Conservation (phyloP, 2,888 invertebrate genomes). For the Anagyrus pseudococci region DNA sequence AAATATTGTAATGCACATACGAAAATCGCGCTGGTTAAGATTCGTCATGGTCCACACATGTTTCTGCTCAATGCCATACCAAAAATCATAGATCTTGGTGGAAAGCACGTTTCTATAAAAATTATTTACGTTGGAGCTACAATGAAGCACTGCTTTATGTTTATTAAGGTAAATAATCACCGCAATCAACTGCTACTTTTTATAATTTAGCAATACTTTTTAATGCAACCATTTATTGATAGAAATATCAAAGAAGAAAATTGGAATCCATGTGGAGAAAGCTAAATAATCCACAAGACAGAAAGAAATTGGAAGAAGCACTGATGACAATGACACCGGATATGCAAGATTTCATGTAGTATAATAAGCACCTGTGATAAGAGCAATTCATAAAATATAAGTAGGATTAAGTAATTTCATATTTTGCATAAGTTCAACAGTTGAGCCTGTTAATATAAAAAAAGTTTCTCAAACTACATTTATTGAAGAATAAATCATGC, state of each 20-base stretch:
- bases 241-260: slow-evolving; percentile 72
- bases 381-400: too few relatives aligned
- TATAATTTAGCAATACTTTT: not conserved
- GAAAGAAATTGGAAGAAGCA: slow-evolving; percentile 64
- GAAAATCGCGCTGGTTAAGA: slow-evolving; percentile 75
- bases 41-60: slow-evolving; percentile 77
- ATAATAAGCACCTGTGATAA: too few relatives aligned
- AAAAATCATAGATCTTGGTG: slow-evolving; percentile 72
- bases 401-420: too few relatives aligned
- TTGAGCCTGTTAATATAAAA: too few relatives aligned
- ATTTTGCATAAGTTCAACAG: too few relatives aligned
- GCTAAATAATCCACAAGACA: slow-evolving; percentile 70
- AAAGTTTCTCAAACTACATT: too few relatives aligned
- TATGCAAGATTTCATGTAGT: slow-evolving; percentile 53
- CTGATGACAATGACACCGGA: slow-evolving; percentile 55
- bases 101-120: slow-evolving; percentile 68
- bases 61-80: slow-evolving; percentile 75
- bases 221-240: slow-evolving; percentile 38
- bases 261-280: slow-evolving; percentile 70
- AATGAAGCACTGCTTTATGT: slow-evolving; percentile 79
- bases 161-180: slow-evolving; percentile 63
- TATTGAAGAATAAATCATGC: too few relatives aligned
- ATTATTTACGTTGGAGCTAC: slow-evolving; percentile 81
- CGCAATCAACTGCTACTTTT: not conserved
- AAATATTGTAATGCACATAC: slow-evolving; percentile 83